Evolutionary conservation across 2,888 invertebrate genomes (phyloP), one percentile per base, ranked within the genome.

Genomic region (Hypena proboscidalis): DNA sequence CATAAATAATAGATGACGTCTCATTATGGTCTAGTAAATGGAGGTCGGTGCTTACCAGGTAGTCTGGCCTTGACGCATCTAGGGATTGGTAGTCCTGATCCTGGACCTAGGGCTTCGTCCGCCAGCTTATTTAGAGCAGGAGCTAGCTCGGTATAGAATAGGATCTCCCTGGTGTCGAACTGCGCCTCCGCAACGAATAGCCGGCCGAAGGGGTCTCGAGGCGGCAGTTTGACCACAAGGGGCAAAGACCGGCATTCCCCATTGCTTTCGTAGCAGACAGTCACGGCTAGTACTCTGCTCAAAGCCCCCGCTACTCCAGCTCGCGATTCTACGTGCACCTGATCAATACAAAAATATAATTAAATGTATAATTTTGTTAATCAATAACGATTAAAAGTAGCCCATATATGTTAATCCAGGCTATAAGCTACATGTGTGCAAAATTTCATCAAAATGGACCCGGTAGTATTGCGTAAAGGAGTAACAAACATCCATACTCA

Each of bases 151-250:
- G 95, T 96, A 76, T 96, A 96, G 85, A 96, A 96, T 58, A 95
- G 93, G 66, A 96, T 96, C 84, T 96, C 96, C 47, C 96, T 90
- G 3, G 95, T 92, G 79, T 96, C 96, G 74, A 96, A 96, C 77
- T 96, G 95, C 1, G 95, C 95, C 76, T 96, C 95, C 13, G 95
- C 95, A 46, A 96, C 95, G 79, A 96, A 96, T 59, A 94, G 94
- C 37, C 96, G 90, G 49, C 95, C 95, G 80, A 95, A 96, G 0
- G 95, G 95, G 76, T 96, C 96, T 60, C 94, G 92, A 0, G 96
- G 96, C 15, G 96, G 92, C 32, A 96, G 89, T 77, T 96, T 96
- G 48, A 96, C 94, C 57, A 96, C 94, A 34, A 96, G 73, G 78
- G 83, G 92, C 50, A 85, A 68, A 39, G 78, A 74, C 67, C 79